Base-by-base conservation (phyloP, 2,797 vertebrate genomes). In the Ceryle rudis region DNA sequence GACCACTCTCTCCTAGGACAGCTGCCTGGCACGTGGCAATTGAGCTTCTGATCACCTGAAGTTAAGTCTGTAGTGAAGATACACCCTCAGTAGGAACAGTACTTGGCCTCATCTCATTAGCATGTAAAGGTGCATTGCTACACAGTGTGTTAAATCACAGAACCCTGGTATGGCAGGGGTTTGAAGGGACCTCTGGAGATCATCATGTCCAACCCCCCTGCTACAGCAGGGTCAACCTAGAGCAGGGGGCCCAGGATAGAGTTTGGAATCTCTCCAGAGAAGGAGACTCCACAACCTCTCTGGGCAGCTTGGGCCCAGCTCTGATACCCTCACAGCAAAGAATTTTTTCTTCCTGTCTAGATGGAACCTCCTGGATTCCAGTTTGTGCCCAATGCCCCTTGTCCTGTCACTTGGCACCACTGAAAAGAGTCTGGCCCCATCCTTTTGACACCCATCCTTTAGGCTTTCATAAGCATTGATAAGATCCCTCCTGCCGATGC, bases 1-100 rank as follows among this genome's bases (percentile, higher is more conserved):
- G 8, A 26, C 26, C 10, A 0, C 35, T 46, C 57, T 19, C 52
- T 22, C 8, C 31, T 8, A 1, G 14, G 46, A 3, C 10, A 46
- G 75, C 71, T 51, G 71, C 42, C 55, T 26, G 85, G 21, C 6
- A 5, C 1, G 23, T 31, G 33, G 47, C 33, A 31, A 9, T 42
- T 1, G 2, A 18, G 60, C 84, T 83, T 41, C 66, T 11, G 13
- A 8, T 8, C 31, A 20, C 33, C 66, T n/a, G 46, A n/a, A 31
- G 5, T 3, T 3, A 10, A 31, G 54, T 22, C 11, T 31, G 35
- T 17, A 19, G 15, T 6, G 55, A 11, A 60, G 41, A 5, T 25
- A 19, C 5, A 17, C 11, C 64, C 29, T 47, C 44, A 5, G 42
- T 0, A 61, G 69, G 35, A 61, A 5, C 55, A 46, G 31, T 4